A percentile compares a stretch with the other conserved stretches of the same genome.
Evolutionary conservation across 2,797 vertebrate species (phyloP).

Genomic region (Harpagifer antarcticus): DNA sequence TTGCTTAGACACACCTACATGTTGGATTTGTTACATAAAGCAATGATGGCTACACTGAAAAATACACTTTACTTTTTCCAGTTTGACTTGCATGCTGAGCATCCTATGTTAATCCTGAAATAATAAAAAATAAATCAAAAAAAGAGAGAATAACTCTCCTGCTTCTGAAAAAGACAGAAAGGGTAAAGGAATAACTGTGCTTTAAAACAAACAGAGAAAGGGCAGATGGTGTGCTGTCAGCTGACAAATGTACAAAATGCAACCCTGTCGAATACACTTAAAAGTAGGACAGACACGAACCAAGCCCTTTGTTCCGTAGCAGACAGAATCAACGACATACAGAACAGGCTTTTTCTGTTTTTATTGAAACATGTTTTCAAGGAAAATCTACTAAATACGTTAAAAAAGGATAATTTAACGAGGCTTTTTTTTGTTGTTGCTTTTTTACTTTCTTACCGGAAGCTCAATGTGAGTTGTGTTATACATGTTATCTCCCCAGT

Average conservation of each 20-base stretch:
- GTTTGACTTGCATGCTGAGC: constrained; percentile 33
- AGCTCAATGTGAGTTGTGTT: not conserved
- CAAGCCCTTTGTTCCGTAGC: constrained; percentile 10
- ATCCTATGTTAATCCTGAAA: constrained; percentile 50
- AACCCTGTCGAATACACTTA: constrained; percentile 54
- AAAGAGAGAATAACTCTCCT: not conserved
- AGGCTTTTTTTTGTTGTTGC: constrained; percentile 3
- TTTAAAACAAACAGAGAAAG: constrained; percentile 41
- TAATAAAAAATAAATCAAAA: constrained; percentile 31
- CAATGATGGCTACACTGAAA: not conserved
- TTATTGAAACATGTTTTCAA: constrained; percentile 25
- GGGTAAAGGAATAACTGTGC: not conserved
- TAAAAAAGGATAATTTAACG: constrained; percentile 2
- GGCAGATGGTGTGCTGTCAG: constrained; percentile 70
- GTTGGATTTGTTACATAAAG: constrained; percentile 13
- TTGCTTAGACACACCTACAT: constrained; percentile 51
- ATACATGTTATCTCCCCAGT: not conserved
- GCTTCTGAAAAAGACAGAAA: too few species aligned
- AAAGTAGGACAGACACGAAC: constrained; percentile 64
- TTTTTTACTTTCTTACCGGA: constrained; percentile 5
- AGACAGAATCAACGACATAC: constrained; percentile 32
- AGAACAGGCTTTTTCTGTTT: constrained; percentile 14
- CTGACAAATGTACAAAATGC: constrained; percentile 67
- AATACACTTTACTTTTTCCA: not conserved
- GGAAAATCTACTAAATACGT: constrained; percentile 5